A percentile compares a stretch with the other conserved stretches of the same genome.
Evolutionary conservation across 1,140 invertebrate genomes (phyloP).

Genomic region (Ostrea denselamellosa): DNA sequence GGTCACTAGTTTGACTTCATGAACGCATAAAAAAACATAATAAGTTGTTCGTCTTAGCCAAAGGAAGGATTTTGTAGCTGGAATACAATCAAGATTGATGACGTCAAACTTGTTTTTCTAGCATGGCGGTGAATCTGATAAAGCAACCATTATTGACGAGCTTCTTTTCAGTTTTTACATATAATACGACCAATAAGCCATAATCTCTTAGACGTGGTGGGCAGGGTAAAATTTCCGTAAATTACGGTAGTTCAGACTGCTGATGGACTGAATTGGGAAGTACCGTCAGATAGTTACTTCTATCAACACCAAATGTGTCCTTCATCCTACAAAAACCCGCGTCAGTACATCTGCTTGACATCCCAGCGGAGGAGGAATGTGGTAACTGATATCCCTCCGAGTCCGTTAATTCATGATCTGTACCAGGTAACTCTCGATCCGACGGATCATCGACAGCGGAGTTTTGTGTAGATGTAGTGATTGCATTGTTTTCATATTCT

Average conservation of each 20-base stretch:
- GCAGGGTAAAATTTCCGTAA: no score
- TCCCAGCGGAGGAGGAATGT: background rate
- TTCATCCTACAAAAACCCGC: background rate
- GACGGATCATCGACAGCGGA: background rate
- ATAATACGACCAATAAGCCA: no score
- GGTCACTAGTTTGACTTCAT: no score
- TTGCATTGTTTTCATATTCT: background rate
- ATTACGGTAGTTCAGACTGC: background rate
- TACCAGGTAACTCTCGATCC: background rate
- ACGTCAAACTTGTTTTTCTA: no score
- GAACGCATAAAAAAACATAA: no score
- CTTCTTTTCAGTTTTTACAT: no score
- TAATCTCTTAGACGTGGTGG: no score
- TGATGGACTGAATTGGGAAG: background rate
- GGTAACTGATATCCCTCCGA: conserved; percentile 4
- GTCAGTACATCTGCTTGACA: background rate
- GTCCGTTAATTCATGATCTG: background rate
- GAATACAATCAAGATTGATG: no score
- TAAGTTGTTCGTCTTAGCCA: no score
- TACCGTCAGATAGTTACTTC: background rate
- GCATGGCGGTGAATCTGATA: no score
- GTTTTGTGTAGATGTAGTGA: background rate
- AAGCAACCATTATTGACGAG: no score
- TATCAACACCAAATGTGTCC: background rate
- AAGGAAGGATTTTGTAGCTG: no score